Evolutionary conservation across 2,888 invertebrate genomes (phyloP), one percentile per base, ranked within the genome.

Genomic region (Agrypnus murinus): DNA sequence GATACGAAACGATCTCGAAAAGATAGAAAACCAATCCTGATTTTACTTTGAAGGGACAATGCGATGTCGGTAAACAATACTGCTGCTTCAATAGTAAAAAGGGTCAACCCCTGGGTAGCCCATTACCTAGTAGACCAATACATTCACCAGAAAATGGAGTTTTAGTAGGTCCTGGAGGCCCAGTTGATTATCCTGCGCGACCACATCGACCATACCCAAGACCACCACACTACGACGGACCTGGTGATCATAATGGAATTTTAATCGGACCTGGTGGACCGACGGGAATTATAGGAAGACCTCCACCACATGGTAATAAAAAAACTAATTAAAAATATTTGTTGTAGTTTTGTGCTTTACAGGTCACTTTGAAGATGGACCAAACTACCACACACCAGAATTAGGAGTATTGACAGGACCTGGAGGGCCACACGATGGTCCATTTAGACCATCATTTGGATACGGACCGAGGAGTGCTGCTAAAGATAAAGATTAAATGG

Each of bases 21-120:
- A n/a, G n/a, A n/a, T n/a, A 15, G 15, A 15, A 43, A 15, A 14
- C 6, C 43, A 43, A 14, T 7, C 5, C 8, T 31, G 12, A 6
- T 34, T 12, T 38, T n/a, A 1, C 5, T 1, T 19, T 19, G 1
- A 36, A 92, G 92, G 90, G 89, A 9, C 88, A 88, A 15, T 92
- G 92, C 77, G 90, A 90, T 32, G 84, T 84, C 0, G 90, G 90
- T 7, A 90, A 90, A 81, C 88, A 87, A 74, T 88, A 92, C 71
- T 92, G 92, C 80, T 92, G 92, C 79, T 90, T 88, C 83, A 88
- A 88, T 65, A 80, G 79, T 3, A 79, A 81, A 53, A 25, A 19
- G 9, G 36, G 55, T n/a, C 15, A 32, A 7, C n/a, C n/a, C 25
- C 59, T 81, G 9, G 84, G 81, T 0, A 81, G 83, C 10, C 81